These are phyloP conservation scores for Corythaixoides concolor DNA, from an alignment of 2,113 vertebrate species.

Conservation along the genomic window DNA sequence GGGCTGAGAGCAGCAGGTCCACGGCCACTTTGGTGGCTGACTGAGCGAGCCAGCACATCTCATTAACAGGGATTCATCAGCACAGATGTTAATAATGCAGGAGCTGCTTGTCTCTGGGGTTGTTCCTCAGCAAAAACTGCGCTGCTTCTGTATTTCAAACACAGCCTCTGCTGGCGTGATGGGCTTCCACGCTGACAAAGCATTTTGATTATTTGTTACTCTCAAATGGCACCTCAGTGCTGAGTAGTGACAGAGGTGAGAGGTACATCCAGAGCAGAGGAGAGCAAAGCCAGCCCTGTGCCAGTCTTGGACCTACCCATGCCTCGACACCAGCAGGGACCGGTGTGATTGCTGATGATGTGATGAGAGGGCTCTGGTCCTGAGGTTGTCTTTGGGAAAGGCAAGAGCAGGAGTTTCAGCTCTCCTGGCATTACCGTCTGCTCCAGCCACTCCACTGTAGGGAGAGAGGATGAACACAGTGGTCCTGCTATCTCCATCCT, in stretches of 20 bases:
- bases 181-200: constrained; percentile 27
- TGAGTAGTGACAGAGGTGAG: background rate
- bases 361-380: background rate
- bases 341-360: background rate
- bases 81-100: constrained; percentile 57
- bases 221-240: background rate
- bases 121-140: constrained; percentile 52
- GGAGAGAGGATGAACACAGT: background rate
- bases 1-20: background rate
- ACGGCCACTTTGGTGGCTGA: background rate
- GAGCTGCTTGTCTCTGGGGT: constrained; percentile 48
- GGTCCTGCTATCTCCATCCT: background rate
- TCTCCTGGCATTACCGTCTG: background rate
- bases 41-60: background rate
- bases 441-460: background rate
- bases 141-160: constrained; percentile 29
- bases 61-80: constrained; percentile 68
- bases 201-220: constrained; percentile 32
- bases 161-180: constrained; percentile 10
- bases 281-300: background rate
- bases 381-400: background rate
- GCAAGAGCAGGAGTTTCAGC: background rate
- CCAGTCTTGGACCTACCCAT: background rate
- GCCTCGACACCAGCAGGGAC: background rate
- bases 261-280: background rate